phyloP scores from a whole-genome alignment of 2,797 vertebrate species.

The Toxotes lorentzi region DNA sequence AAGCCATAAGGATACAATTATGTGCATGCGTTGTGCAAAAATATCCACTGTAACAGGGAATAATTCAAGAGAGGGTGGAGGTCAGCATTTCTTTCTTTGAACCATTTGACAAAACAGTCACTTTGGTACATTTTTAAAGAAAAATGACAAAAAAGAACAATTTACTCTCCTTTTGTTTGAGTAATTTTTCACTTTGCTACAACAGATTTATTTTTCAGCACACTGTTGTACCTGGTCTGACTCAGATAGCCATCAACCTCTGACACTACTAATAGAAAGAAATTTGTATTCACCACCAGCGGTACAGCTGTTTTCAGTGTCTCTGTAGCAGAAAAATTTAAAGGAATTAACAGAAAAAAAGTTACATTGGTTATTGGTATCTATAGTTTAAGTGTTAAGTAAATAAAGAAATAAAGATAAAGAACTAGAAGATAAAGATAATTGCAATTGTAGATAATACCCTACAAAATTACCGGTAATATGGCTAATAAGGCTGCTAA shows the following conservation, averaged over 20 bases:
- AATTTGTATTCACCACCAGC: conserved; percentile 9
- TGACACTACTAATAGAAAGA: conserved; percentile 15
- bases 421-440: not conserved
- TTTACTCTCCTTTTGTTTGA: conserved; percentile 34
- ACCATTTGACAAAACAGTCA: conserved; percentile 55
- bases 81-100: conserved; percentile 27
- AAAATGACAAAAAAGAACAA: conserved; percentile 41
- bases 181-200: conserved; percentile 43
- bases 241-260: conserved; percentile 29
- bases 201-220: conserved; percentile 43
- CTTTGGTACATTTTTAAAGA: conserved; percentile 49
- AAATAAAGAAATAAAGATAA: not conserved
- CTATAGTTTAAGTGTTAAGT: not conserved
- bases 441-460: not conserved
- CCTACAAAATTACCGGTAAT: not conserved
- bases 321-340: conserved; percentile 6
- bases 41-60: conserved; percentile 42
- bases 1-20: conserved; percentile 56
- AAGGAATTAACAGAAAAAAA: conserved; percentile 11
- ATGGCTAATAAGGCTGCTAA: not conserved
- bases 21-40: conserved; percentile 46
- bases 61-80: conserved; percentile 39
- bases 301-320: conserved; percentile 3
- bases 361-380: not conserved
- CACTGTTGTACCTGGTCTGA: conserved; percentile 39